Evolutionary conservation across 2,113 vertebrate genomes (phyloP), one percentile per base, ranked within the genome.

Genomic region (Odobenus rosmarus): DNA sequence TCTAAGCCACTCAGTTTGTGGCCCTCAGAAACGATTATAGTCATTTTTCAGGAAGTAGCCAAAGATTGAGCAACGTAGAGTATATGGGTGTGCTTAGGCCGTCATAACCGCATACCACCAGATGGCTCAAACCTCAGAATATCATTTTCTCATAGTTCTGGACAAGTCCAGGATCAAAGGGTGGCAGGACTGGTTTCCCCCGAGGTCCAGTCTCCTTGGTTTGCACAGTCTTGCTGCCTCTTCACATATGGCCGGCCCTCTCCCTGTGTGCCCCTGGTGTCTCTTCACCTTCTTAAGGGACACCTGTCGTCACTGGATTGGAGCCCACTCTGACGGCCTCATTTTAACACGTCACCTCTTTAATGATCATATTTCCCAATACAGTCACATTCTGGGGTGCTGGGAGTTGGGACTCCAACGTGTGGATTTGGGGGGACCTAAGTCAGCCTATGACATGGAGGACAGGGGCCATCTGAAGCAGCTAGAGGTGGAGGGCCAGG

Each of bases 191-290:
- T 62, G 11, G 2, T 55, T 39, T 69, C 39, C 31, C 11, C 57
- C 51, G 36, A 92, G 61, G 59, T 11, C n/a, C 46, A 51, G 28
- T 59, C 42, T 85, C 23, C 10, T 31, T n/a, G 19, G 19, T 51
- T 83, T 36, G 14, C 8, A 0, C 15, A 33, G 4, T 61, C 76
- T 77, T 67, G 15, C 36, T 51, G 33, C 8, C 21, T 55, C n/a
- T 72, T 28, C 53, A 12, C 28, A 0, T 9, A 0, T 9, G 3
- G 2, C 23, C 14, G 19, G 26, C 21, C 13, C 18, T 46, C 49
- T 46, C 49, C 10, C 7, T 28, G 13, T 0, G 1, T 18, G 13
- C 7, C 74, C 39, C 24, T 7, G 6, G 7, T 61, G 31, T 51
- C 31, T 36, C 26, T 31, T 46, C 1, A 1, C 81, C 18, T 93